A percentile compares a stretch with the other conserved stretches of the same genome.
These are phyloP conservation scores for Bombus waltoni DNA, from an alignment of 1,140 invertebrate genomes.

Conservation along the genomic window DNA sequence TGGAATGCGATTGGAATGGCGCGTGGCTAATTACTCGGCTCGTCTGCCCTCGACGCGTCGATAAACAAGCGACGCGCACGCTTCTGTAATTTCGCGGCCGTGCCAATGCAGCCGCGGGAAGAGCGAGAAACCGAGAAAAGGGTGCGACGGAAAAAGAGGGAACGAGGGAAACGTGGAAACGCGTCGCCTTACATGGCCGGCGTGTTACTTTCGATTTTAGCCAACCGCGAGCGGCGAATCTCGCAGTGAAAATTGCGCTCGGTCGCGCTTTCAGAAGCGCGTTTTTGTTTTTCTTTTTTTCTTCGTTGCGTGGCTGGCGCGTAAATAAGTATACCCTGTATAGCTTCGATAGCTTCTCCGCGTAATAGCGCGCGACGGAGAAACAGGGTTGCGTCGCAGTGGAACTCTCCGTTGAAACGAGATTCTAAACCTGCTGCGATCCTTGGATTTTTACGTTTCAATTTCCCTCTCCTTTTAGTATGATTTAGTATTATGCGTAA, in stretches of 20 bases:
- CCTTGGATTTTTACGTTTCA: no score
- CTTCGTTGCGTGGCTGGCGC: not conserved
- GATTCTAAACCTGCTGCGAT: not conserved
- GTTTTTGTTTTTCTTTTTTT: constrained; percentile 31
- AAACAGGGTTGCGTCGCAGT: not conserved
- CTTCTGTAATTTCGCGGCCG: constrained; percentile 1
- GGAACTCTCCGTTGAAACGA: not conserved
- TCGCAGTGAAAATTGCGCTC: constrained; percentile 66
- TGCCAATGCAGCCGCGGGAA: not conserved
- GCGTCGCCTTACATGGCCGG: constrained; percentile 15
- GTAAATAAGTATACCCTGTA: not conserved
- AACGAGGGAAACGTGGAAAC: constrained; percentile 36
- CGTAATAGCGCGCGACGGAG: not conserved
- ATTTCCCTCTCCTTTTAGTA: no score
- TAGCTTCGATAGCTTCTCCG: not conserved
- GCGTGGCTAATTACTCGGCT: constrained; percentile 47
- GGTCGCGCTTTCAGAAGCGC: constrained; percentile 73
- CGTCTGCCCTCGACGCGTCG: constrained; percentile 11
- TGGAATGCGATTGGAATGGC: constrained; percentile 5
- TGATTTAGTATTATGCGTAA: no score
- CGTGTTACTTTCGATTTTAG: constrained; percentile 70
- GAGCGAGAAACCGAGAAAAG: not conserved
- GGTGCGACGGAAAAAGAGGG: not conserved
- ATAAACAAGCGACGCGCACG: constrained; percentile 23
- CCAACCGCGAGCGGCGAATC: constrained; percentile 11